Base-by-base conservation (phyloP, 2,888 invertebrate genomes). In the Sipunculus nudus region DNA sequence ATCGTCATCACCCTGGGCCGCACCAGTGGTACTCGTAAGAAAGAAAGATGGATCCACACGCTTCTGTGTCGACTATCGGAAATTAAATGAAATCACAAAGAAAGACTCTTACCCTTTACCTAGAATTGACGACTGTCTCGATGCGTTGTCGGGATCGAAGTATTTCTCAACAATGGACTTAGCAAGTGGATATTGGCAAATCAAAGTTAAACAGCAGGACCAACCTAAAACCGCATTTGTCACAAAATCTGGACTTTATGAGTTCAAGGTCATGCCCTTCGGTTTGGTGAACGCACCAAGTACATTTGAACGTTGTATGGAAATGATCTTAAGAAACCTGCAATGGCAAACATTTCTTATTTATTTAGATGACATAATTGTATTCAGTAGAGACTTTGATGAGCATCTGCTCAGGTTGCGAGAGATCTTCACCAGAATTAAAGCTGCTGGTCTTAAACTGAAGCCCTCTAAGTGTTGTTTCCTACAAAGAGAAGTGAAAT, bases 391-490 rank as follows among this genome's bases (percentile, higher is more conserved):
- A 23, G 16, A 23, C 6, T 31, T 38, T 8, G 39, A 57, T 26
- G 56, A 32, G 21, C 58, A 58, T 5, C 25, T 58, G 6, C 23
- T 8, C 2, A 13, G 40, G 23, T 26, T 58, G 25, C 16, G 21
- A 35, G 40, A 25, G 13, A 48, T 62, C 8, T 25, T 59, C 16
- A 13, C 19, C 13, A 35, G 23, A 26, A 28, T 65, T 3, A 16
- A 35, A 16, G 35, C 41, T 1, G 65, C 57, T 13, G 48, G 38
- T n/a, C 35, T 62, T 4, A 65, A n/a, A n/a, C 26, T 65, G 1
- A 19, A 59, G 32, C 61, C 59, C 10, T 31, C 28, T 16, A 59
- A 59, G 29, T 28, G 43, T 23, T 16, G 21, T 13, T 68, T 13
- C 39, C 29, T 28, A 31, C 16, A 29, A 28, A 4, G 5, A n/a